Evolutionary conservation across 2,113 vertebrate genomes (phyloP), one percentile per base, ranked within the genome.

Genomic region (Dolichallabes microphthalmus): DNA sequence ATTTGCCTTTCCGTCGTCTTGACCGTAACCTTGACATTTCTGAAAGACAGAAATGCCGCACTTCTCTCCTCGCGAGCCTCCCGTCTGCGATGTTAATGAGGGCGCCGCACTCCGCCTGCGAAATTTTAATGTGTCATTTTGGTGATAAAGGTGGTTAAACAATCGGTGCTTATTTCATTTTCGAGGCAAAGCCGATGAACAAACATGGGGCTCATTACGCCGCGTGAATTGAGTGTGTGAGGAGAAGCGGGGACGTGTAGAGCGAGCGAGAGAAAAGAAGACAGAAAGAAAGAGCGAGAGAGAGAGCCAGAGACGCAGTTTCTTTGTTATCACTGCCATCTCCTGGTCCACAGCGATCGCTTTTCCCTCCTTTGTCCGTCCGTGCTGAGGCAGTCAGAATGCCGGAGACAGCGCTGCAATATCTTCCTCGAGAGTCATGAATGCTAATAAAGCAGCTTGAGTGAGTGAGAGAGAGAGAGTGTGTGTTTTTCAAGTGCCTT

Each of bases 251-350:
- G 83, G 86, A 81, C 73, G 84, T 82, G 85, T 69, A 35, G n/a
- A 66, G 30, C 14, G 76, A 78, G 76, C 8, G 11, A 57, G 30
- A 58, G 76, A 78, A 14, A 35, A 55, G 58, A 35, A 78, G 52
- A 55, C 0, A 39, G 77, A 64, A 53, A 82, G 74, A 66, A n/a
- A 57, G 50, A n/a, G 22, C 45, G 60, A 68, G 7, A 52, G 14
- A 76, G 12, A 58, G 68, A 55, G 45, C 50, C 32, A 69, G 57
- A 45, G 52, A 53, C 6, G 25, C 45, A 25, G 76, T 89, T 87
- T 82, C 83, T 88, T 82, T 87, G 88, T 87, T 90, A 88, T 89
- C 87, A 90, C 76, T 78, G 76, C 76, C 90, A 91, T 90, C 90
- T 91, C 83, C 88, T 90, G 90, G 88, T 85, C 61, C 57, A 73